Base-by-base conservation (phyloP, 2,797 vertebrate genomes). In the Lepus oiostolus region DNA sequence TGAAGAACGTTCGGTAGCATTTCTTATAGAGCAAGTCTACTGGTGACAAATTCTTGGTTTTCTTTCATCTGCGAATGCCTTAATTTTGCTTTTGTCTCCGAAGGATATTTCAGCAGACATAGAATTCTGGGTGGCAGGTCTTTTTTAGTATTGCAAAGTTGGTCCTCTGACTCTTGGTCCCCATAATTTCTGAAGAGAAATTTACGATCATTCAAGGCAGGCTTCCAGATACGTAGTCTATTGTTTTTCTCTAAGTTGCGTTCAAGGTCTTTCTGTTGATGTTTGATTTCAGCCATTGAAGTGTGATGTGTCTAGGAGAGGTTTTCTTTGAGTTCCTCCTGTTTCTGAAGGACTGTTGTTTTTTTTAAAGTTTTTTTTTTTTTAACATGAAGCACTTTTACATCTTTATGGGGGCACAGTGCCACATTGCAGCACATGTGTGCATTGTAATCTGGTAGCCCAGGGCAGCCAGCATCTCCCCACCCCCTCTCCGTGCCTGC, bases 1-100 rank as follows among this genome's bases (percentile, higher is more conserved):
- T 70, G 42, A 93, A 81, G 75, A 62, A 62, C 32, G 80, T 88
- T 52, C 35, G n/a, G 84, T 9, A 67, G 62, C 26, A 58, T 75
- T 92, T 89, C 26, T 62, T 89, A 0, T 60, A 74, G n/a, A 85
- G 68, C 62, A 68, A 21, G 38, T 85, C 24, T 75, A 21, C 24
- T 52, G n/a, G 52, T 89, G 74, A 62, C 30, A 85, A 16, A 47
- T 84, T 79, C 14, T 19, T 26, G 47, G 65, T 52, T 58, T 67
- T 71, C 54, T 52, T 87, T n/a, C n/a, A 74, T 58, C 28, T 90
- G 42, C 8, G 47, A 63, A 38, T 65, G 47, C 58, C 32, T 74
- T 80, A 28, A 65, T 86, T 90, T 80, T 85, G 54, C 35, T 42
- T 65, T 90, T 81, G 50, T 81, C 60, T 68, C 65, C 65, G 67